Evolutionary conservation across 1,140 invertebrate species (phyloP).

Genomic region (Solenopsis invicta): DNA sequence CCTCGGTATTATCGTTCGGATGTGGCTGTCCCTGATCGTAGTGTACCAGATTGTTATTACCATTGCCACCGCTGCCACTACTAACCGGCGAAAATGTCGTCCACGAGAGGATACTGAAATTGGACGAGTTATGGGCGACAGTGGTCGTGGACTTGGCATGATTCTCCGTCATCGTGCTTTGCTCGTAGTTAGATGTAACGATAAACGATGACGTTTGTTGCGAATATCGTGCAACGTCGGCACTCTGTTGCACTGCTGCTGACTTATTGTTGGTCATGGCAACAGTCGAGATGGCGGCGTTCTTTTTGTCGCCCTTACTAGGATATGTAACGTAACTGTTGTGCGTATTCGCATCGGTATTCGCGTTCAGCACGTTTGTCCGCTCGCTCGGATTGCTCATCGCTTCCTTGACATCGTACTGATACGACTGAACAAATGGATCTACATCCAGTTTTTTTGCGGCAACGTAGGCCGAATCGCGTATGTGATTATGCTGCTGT

Average conservation of each 20-base stretch:
- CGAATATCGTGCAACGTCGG: slow-evolving; percentile 70
- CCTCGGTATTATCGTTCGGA: slow-evolving; percentile 76
- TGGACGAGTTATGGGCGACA: slow-evolving; percentile 85
- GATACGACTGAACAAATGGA: slow-evolving; percentile 76
- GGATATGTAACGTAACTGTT: slow-evolving; percentile 70
- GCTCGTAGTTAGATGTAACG: slow-evolving; percentile 81
- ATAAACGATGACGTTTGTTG: slow-evolving; percentile 78
- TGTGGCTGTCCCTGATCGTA: slow-evolving; percentile 79
- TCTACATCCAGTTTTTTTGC: slow-evolving; percentile 79
- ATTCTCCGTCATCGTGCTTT: slow-evolving; percentile 79
- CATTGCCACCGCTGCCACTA: slow-evolving; percentile 53
- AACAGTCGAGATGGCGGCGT: slow-evolving; percentile 52
- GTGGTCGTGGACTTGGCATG: slow-evolving; percentile 82
- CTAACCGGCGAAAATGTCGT: slow-evolving; percentile 83
- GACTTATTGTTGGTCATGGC: slow-evolving; percentile 64
- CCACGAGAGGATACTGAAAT: slow-evolving; percentile 86
- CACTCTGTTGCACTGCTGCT: slow-evolving; percentile 50
- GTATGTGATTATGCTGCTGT: slow-evolving; percentile 67
- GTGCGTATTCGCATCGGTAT: slow-evolving; percentile 66
- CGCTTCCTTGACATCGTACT: slow-evolving; percentile 71
- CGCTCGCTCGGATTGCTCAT: slow-evolving; percentile 49
- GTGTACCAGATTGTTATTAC: slow-evolving; percentile 76
- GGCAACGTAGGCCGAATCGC: slow-evolving; percentile 71
- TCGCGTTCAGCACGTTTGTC: slow-evolving; percentile 58
- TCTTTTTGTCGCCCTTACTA: slow-evolving; percentile 75